Conservation (phyloP, 2,797 vertebrate genomes). For the Tolypeutes matacus region DNA sequence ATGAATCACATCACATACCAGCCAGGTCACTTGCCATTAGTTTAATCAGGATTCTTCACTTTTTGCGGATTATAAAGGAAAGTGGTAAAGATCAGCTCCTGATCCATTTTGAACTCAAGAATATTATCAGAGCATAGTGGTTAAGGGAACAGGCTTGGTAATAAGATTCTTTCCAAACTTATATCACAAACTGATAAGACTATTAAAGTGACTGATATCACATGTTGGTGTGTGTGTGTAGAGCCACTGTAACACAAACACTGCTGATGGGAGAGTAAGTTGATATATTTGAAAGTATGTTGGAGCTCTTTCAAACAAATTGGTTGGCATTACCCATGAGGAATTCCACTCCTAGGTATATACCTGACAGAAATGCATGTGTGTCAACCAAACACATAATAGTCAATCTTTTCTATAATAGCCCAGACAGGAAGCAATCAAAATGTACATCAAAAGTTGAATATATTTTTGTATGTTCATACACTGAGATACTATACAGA, state of each 20-base stretch:
- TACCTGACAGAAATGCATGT: background rate
- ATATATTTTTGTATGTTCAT: background rate
- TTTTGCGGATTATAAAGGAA: background rate
- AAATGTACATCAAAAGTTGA: background rate
- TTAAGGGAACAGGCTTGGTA: background rate
- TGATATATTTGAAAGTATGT: background rate
- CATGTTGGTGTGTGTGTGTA: background rate
- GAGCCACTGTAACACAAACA: background rate
- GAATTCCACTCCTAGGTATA: background rate
- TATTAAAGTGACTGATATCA: background rate
- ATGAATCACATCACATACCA: background rate
- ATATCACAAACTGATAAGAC: background rate
- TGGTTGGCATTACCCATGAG: background rate
- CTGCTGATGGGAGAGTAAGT: background rate
- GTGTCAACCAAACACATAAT: background rate
- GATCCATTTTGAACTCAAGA: background rate
- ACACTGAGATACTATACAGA: background rate
- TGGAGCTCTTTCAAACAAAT: background rate
- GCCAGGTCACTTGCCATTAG: background rate
- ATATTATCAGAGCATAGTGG: background rate
- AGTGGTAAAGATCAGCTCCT: background rate
- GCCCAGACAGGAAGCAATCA: background rate
- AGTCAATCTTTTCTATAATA: background rate
- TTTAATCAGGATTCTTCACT: background rate
- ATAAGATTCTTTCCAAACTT: background rate